Percentiles rank a stretch among this genome's conserved stretches.
Conservation (phyloP, 2,888 invertebrate species). For the Morpho achilles region DNA sequence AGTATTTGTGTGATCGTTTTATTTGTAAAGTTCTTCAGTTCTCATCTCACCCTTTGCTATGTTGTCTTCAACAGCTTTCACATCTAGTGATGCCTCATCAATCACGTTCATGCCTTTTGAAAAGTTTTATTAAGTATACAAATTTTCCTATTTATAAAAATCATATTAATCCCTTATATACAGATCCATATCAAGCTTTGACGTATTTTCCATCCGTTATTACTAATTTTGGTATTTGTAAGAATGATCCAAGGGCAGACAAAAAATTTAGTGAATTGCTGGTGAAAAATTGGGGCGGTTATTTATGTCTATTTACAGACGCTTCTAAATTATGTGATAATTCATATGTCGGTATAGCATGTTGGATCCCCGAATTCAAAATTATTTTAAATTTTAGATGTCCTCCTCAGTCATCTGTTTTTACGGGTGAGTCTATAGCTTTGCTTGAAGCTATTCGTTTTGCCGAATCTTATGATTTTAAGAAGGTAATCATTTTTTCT, state of each 20-base stretch:
- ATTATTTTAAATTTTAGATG: no score
- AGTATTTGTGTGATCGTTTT: background rate
- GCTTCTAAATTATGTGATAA: background rate
- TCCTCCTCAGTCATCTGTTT: background rate
- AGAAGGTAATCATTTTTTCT: background rate
- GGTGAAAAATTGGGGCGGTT: no score
- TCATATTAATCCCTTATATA: background rate
- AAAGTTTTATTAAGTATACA: background rate
- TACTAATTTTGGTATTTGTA: no score
- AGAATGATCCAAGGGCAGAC: no score
- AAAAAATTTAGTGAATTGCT: no score
- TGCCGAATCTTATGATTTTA: background rate
- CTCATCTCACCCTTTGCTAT: background rate
- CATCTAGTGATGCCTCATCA: background rate
- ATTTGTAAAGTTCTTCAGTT: background rate
- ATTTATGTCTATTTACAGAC: no score
- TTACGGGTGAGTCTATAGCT: background rate
- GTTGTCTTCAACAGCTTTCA: background rate
- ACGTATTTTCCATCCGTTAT: background rate
- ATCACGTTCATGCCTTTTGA: background rate
- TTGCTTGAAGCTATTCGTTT: background rate
- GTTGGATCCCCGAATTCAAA: constrained; percentile 4
- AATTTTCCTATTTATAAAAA: background rate
- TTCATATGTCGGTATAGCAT: background rate
- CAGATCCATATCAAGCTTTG: background rate